Percentiles rank a stretch among this genome's conserved stretches.
Conservation (phyloP, 2,113 vertebrate genomes). For the Pelodiscus sinensis region DNA sequence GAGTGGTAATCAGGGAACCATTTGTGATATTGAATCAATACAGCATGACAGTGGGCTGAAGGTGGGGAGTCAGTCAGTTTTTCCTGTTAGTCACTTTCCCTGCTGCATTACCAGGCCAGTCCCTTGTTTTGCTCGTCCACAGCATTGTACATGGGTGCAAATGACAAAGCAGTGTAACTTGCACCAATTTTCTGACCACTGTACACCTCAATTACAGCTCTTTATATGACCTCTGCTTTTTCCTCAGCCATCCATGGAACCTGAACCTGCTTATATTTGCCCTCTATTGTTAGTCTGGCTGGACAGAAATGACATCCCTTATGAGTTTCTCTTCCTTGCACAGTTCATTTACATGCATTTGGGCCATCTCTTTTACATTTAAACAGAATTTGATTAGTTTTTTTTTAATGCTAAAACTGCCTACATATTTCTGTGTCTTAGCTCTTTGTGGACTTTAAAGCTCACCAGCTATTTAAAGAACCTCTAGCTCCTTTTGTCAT, state of each 20-base stretch:
- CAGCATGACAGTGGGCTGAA: slow-evolving; percentile 33
- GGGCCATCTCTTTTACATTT: background rate
- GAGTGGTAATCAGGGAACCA: slow-evolving; percentile 9
- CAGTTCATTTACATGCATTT: background rate
- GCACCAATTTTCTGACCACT: background rate
- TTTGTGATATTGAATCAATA: slow-evolving; percentile 42
- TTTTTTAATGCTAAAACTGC: background rate
- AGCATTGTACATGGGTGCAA: background rate
- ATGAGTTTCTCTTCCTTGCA: background rate
- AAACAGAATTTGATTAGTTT: fast-evolving
- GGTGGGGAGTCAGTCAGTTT: slow-evolving; percentile 51
- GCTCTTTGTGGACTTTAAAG: background rate
- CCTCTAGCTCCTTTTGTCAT: background rate
- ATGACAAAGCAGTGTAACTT: slow-evolving; percentile 29
- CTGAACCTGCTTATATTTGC: fast-evolving
- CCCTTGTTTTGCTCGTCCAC: background rate
- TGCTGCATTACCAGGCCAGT: background rate
- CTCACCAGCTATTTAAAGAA: background rate
- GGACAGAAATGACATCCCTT: background rate
- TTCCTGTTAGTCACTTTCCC: slow-evolving; percentile 50
- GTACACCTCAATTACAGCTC: background rate
- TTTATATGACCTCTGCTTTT: background rate
- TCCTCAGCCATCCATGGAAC: background rate
- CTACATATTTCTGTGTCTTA: background rate
- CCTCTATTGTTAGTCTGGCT: background rate